Evolutionary conservation across 2,888 invertebrate species (phyloP).

Genomic region (Drosophila subsilvestris): DNA sequence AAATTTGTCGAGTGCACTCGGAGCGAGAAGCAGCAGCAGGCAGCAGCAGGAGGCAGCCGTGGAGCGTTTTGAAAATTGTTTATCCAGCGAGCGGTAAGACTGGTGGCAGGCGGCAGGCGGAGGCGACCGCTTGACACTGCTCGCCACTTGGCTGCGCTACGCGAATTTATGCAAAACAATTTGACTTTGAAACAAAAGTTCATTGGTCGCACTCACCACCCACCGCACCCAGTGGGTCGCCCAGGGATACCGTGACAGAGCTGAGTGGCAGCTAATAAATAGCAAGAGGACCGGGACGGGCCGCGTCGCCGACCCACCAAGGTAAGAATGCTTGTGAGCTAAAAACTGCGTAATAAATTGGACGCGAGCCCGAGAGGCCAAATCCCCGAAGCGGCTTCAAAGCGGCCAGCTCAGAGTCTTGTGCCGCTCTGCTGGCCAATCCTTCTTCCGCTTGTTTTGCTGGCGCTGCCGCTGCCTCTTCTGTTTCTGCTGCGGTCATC

Average conservation of each 20-base stretch:
- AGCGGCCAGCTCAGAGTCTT: constrained; percentile 14
- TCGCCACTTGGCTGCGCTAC: constrained; percentile 67
- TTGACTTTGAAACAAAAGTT: constrained; percentile 70
- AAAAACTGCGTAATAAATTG: constrained; percentile 74
- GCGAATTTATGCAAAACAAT: constrained; percentile 73
- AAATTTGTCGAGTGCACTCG: constrained; percentile 72
- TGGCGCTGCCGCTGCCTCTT: constrained; percentile 14
- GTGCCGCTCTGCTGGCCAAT: constrained; percentile 35
- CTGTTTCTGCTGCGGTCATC: not conserved
- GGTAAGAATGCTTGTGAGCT: constrained; percentile 48
- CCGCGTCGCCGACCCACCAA: constrained; percentile 1
- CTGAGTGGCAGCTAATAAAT: constrained; percentile 36
- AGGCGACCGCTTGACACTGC: constrained; percentile 65
- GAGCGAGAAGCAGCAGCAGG: constrained; percentile 10
- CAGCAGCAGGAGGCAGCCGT: constrained; percentile 29
- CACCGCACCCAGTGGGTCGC: not conserved
- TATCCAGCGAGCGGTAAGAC: constrained; percentile 41
- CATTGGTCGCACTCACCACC: constrained; percentile 26
- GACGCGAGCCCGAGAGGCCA: constrained; percentile 29
- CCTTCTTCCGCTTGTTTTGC: constrained; percentile 68
- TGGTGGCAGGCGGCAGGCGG: not conserved
- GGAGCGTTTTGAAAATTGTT: constrained; percentile 63
- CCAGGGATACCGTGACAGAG: not conserved
- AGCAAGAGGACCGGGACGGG: constrained; percentile 28
- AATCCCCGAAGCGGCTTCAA: constrained; percentile 38